Evolutionary conservation across 2,888 invertebrate genomes (phyloP).

Genomic region (Harmothoe impar): DNA sequence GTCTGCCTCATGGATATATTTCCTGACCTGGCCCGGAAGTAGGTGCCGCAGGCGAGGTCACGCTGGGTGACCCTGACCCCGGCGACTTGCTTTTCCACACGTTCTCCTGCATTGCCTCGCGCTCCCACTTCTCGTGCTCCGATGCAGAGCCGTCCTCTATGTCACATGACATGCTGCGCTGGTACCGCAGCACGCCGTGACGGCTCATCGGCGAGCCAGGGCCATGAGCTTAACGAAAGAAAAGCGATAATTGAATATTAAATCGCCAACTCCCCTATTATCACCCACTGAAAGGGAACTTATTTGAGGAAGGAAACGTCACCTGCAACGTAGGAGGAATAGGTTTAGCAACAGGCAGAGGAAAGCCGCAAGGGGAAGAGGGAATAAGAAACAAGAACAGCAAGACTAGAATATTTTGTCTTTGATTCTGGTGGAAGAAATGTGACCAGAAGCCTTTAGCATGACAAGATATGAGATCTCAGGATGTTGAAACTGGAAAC

Average conservation of each 20-base stretch:
- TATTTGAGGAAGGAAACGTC: too few species aligned
- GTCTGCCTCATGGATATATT: too few species aligned
- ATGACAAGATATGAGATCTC: neutral
- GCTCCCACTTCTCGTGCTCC: conserved; percentile 69
- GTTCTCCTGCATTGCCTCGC: conserved; percentile 65
- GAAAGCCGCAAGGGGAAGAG: neutral
- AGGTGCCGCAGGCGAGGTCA: neutral
- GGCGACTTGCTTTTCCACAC: conserved; percentile 61
- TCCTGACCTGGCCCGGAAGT: neutral
- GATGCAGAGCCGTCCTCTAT: conserved; percentile 44
- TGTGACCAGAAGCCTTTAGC: neutral
- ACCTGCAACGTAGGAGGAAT: neutral
- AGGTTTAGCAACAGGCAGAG: conserved; percentile 23
- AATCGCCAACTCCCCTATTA: too few species aligned
- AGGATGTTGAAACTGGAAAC: neutral
- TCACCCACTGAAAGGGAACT: too few species aligned
- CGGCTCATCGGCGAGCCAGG: neutral
- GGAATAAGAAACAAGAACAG: neutral
- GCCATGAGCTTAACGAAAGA: conserved; percentile 15
- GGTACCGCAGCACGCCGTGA: conserved; percentile 58
- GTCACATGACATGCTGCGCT: conserved; percentile 54
- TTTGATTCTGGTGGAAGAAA: neutral
- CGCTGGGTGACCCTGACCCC: neutral
- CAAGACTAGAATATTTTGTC: too few species aligned
- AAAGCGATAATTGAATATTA: neutral